A percentile compares a stretch with the other conserved stretches of the same genome.
These are phyloP conservation scores for Euwallacea similis DNA, from an alignment of 1,140 invertebrate species.

Conservation along the genomic window DNA sequence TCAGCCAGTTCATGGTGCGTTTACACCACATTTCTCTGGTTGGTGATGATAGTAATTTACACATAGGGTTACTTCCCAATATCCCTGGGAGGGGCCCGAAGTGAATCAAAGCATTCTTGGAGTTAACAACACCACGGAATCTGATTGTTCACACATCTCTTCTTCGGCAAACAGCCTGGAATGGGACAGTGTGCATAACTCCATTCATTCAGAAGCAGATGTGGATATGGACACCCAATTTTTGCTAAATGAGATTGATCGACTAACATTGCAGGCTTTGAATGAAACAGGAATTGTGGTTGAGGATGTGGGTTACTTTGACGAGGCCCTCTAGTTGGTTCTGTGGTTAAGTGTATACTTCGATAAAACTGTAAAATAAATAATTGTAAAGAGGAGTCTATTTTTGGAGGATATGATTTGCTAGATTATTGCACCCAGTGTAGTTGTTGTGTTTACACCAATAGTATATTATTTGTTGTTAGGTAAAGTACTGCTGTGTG, in stretches of 20 bases:
- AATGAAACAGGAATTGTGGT: constrained; percentile 55
- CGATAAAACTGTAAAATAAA: too few species aligned
- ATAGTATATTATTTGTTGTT: background rate
- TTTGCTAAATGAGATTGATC: constrained; percentile 59
- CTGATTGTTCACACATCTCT: constrained; percentile 59
- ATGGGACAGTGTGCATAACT: constrained; percentile 59
- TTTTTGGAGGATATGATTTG: too few species aligned
- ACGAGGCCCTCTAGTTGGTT: constrained; percentile 26
- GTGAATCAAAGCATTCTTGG: constrained; percentile 16
- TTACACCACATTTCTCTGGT: background rate
- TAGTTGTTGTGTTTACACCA: too few species aligned
- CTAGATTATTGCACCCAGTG: too few species aligned
- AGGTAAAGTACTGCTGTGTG: background rate
- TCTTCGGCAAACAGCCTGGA: constrained; percentile 61
- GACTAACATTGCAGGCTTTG: constrained; percentile 57
- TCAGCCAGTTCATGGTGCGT: constrained; percentile 51
- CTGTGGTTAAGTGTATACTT: background rate
- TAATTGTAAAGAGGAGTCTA: too few species aligned
- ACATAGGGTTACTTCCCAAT: constrained; percentile 28
- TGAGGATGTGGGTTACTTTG: constrained; percentile 24
- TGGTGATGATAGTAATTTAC: too few species aligned
- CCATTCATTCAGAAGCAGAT: constrained; percentile 55
- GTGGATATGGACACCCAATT: constrained; percentile 58
- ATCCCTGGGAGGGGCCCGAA: constrained; percentile 25
- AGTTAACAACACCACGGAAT: constrained; percentile 42